Conservation (phyloP, 2,888 invertebrate genomes). For the Philaethria dido region DNA sequence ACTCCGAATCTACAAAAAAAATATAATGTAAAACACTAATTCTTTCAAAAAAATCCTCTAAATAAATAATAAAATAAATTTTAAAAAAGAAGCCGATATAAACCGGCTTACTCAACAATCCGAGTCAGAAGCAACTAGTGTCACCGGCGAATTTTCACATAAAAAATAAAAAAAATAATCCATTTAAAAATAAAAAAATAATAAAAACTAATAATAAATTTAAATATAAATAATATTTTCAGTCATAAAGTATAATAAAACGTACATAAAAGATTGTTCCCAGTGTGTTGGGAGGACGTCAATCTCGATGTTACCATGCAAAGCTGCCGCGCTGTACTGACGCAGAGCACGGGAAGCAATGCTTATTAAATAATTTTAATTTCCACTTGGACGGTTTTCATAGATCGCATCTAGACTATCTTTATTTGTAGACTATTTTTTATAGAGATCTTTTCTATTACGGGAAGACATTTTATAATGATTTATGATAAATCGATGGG, state of each 20-base stretch:
- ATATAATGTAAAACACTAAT: background rate
- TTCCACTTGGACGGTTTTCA: background rate
- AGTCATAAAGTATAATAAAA: background rate
- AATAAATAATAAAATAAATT: too few species aligned
- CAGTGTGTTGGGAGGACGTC: constrained; percentile 1
- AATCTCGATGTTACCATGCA: constrained; percentile 21
- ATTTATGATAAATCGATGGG: too few species aligned
- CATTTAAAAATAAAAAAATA: background rate
- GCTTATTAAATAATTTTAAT: constrained; percentile 24
- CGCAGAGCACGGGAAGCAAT: constrained; percentile 21
- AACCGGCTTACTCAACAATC: too few species aligned
- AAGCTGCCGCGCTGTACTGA: constrained; percentile 23
- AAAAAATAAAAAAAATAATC: background rate
- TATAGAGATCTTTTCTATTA: too few species aligned
- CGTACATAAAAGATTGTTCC: background rate
- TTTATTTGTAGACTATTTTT: background rate
- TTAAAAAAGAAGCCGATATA: too few species aligned
- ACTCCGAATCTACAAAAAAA: constrained; percentile 54
- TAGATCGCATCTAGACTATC: background rate
- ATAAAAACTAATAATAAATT: background rate
- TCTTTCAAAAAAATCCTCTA: background rate
- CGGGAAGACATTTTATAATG: too few species aligned
- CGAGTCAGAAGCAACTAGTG: constrained; percentile 18
- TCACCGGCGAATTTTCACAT: background rate
- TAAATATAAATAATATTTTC: background rate